These are phyloP conservation scores for Drosophila barbarae DNA, from an alignment of 2,888 invertebrate genomes.

Conservation along the genomic window DNA sequence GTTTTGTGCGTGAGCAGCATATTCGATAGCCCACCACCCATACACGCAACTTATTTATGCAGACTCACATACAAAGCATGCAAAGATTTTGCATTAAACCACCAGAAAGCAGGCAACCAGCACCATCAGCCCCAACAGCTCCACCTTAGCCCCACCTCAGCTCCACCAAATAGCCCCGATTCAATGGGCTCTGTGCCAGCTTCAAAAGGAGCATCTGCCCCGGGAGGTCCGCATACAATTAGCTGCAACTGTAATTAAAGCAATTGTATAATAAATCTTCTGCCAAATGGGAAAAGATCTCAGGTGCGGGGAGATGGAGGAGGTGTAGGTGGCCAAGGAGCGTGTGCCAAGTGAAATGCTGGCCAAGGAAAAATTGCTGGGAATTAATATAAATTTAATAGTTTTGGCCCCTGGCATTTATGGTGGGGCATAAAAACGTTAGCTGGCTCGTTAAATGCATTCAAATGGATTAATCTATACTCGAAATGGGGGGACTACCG, in stretches of 20 bases:
- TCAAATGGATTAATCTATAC: slow-evolving; percentile 7
- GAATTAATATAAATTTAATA: slow-evolving; percentile 76
- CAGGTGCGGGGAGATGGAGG: slow-evolving; percentile 3
- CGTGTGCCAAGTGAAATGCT: slow-evolving; percentile 52
- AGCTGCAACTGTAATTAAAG: slow-evolving; percentile 75
- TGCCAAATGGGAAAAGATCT: slow-evolving; percentile 57
- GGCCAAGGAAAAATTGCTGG: slow-evolving; percentile 43
- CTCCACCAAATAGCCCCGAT: background rate
- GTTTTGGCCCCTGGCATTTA: slow-evolving; percentile 69
- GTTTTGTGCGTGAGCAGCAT: slow-evolving; percentile 68
- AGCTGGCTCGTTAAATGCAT: slow-evolving; percentile 60
- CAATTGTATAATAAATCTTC: slow-evolving; percentile 73
- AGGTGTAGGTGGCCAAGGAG: slow-evolving; percentile 1
- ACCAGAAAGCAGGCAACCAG: background rate
- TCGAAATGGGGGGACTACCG: background rate
- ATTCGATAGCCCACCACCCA: slow-evolving; percentile 41
- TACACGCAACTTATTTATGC: slow-evolving; percentile 61
- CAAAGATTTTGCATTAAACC: slow-evolving; percentile 58
- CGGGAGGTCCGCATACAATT: slow-evolving; percentile 64
- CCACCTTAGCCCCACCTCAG: background rate
- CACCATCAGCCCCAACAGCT: background rate
- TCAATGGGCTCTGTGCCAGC: slow-evolving; percentile 44
- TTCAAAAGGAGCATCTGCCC: slow-evolving; percentile 59
- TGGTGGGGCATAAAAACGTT: slow-evolving; percentile 41
- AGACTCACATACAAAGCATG: slow-evolving; percentile 70